phyloP scores from a whole-genome alignment of 2,797 vertebrate genomes.

The Hapalemur alaotrensis region DNA sequence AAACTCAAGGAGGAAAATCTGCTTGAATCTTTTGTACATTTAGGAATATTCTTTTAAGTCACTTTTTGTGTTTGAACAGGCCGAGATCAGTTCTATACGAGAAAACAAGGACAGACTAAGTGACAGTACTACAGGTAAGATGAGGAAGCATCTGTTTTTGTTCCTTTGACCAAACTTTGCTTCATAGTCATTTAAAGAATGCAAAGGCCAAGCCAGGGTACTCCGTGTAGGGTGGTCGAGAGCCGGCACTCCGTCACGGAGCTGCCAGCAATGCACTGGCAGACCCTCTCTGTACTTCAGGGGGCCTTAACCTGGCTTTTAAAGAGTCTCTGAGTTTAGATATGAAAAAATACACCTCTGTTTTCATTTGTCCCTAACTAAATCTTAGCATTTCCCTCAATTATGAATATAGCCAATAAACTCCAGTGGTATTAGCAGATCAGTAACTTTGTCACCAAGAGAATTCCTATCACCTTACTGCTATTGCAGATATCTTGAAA shows the following conservation, averaged over 20 bases:
- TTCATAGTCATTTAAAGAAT: neutral
- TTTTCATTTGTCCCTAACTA: constrained; percentile 4
- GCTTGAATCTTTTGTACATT: neutral
- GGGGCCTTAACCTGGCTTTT: neutral
- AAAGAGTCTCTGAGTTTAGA: neutral
- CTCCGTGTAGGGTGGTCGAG: rapidly evolving
- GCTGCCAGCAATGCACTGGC: neutral
- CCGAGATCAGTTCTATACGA: constrained; percentile 82
- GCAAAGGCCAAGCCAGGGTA: neutral
- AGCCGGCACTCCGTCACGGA: neutral
- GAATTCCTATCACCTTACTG: neutral
- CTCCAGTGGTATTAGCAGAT: neutral
- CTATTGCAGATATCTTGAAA: neutral
- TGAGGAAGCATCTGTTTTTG: neutral
- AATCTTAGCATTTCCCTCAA: neutral
- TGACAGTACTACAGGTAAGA: constrained; percentile 83
- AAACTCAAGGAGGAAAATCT: neutral
- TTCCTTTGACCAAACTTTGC: neutral
- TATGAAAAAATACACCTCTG: neutral
- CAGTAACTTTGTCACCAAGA: neutral
- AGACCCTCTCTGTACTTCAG: rapidly evolving
- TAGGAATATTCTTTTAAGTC: constrained; percentile 21
- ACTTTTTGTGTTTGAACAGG: constrained; percentile 79
- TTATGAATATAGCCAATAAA: neutral
- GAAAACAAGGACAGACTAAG: constrained; percentile 84